Percentiles rank a stretch among this genome's conserved stretches.
phyloP scores from a whole-genome alignment of 2,888 invertebrate genomes.

The Conus canariensis region DNA sequence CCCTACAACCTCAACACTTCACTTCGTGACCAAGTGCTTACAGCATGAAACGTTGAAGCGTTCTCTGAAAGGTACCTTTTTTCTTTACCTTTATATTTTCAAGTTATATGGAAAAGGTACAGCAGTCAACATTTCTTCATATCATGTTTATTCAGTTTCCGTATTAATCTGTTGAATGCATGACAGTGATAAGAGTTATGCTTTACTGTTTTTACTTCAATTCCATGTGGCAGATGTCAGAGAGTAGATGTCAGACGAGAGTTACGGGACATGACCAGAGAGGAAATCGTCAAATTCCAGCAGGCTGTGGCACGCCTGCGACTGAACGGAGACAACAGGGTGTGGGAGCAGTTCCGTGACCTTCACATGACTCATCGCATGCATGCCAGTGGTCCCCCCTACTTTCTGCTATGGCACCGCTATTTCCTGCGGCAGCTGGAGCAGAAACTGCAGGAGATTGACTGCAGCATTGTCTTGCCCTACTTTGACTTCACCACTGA shows the following conservation, averaged over 20 bases:
- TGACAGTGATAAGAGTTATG: not conserved
- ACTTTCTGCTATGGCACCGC: slow-evolving; percentile 76
- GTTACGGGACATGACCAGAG: slow-evolving; percentile 71
- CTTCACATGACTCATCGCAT: slow-evolving; percentile 73
- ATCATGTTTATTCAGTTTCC: too few species aligned
- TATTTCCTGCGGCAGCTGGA: slow-evolving; percentile 72
- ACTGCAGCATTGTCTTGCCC: slow-evolving; percentile 74
- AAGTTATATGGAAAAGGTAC: too few species aligned
- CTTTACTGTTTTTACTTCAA: not conserved
- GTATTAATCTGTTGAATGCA: too few species aligned
- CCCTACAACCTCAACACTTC: too few species aligned
- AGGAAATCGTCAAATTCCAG: slow-evolving; percentile 72
- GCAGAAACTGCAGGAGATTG: slow-evolving; percentile 72
- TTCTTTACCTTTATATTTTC: too few species aligned
- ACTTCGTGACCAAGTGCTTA: too few species aligned
- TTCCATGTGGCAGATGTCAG: slow-evolving; percentile 59
- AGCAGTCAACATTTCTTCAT: too few species aligned
- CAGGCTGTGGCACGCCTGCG: slow-evolving; percentile 70
- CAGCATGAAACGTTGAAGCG: too few species aligned
- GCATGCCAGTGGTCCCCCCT: slow-evolving; percentile 70
- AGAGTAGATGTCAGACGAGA: slow-evolving; percentile 70
- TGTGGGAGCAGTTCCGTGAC: slow-evolving; percentile 73
- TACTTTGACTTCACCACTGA: slow-evolving; percentile 77
- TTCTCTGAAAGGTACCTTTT: too few species aligned
- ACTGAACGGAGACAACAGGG: slow-evolving; percentile 60